Conservation (phyloP, 2,797 vertebrate species). For the Morelia viridis region DNA sequence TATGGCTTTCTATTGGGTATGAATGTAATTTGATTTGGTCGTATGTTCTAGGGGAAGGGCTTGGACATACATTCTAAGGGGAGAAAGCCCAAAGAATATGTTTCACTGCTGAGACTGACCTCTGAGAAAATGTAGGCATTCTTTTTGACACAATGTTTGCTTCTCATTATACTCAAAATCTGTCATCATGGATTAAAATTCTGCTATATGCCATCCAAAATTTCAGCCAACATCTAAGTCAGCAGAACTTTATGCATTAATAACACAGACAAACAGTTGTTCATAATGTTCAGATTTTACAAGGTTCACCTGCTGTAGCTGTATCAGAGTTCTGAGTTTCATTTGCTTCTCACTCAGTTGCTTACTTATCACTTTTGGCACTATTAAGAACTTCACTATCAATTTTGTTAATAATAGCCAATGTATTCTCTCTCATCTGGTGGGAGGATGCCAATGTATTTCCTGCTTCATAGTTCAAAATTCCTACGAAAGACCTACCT, state of each 20-base stretch:
- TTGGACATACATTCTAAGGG: background rate
- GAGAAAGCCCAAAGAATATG: background rate
- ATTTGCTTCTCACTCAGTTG: background rate
- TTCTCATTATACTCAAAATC: background rate
- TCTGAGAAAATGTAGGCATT: background rate
- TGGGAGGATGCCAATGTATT: background rate
- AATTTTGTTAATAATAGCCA: background rate
- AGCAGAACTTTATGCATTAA: background rate
- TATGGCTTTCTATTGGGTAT: background rate
- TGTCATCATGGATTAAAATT: background rate
- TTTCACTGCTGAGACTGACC: background rate
- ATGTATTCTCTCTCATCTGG: background rate
- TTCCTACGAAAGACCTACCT: background rate
- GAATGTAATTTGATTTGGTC: background rate
- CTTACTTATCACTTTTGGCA: background rate
- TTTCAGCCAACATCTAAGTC: background rate
- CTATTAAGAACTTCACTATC: background rate
- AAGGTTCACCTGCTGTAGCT: background rate
- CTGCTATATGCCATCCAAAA: background rate
- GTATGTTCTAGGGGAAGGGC: background rate
- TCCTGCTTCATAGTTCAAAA: background rate
- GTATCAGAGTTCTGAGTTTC: background rate
- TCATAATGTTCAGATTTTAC: background rate
- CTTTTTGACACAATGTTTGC: background rate
- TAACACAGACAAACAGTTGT: background rate